Conservation (phyloP, 2,113 vertebrate genomes). For the Sinocyclocheilus maitianheensis region DNA sequence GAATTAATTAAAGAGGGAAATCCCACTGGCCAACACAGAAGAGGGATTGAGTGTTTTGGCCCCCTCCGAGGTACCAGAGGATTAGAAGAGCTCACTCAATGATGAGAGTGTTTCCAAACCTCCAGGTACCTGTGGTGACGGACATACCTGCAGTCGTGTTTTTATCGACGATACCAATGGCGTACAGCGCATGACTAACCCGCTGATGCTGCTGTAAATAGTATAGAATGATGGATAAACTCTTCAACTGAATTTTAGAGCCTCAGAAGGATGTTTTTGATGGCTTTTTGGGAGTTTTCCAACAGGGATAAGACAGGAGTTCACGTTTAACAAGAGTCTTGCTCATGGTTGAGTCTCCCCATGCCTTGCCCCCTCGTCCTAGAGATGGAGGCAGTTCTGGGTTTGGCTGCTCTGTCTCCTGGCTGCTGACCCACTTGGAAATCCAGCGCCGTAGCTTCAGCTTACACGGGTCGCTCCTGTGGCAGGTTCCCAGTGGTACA, state of each 20-base stretch:
- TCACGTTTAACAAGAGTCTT: conserved; percentile 33
- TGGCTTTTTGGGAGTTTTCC: background rate
- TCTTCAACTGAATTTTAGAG: conserved; percentile 4
- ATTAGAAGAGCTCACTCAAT: conserved; percentile 76
- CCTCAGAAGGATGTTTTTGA: background rate
- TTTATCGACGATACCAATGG: conserved; percentile 45
- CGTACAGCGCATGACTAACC: background rate
- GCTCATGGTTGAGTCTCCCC: conserved; percentile 32
- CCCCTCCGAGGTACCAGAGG: conserved; percentile 67
- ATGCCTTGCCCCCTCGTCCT: conserved; percentile 31
- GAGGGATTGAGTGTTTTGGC: conserved; percentile 75
- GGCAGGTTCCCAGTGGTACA: conserved; percentile 51
- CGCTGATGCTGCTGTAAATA: background rate
- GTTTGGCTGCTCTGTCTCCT: conserved; percentile 7
- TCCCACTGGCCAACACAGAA: conserved; percentile 71
- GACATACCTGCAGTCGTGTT: conserved; percentile 53
- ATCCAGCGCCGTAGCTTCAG: conserved; percentile 45
- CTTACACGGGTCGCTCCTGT: conserved; percentile 42
- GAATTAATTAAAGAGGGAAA: conserved; percentile 84
- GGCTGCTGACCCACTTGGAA: conserved; percentile 55
- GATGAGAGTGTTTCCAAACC: conserved; percentile 73
- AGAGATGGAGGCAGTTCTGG: conserved; percentile 30
- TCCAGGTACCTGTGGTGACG: conserved; percentile 60
- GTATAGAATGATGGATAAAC: background rate
- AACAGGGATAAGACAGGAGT: conserved; percentile 8